Evolutionary conservation across 64 coral and sea anemone genomes (phyloP).

Genomic region (Acropora yongei): DNA sequence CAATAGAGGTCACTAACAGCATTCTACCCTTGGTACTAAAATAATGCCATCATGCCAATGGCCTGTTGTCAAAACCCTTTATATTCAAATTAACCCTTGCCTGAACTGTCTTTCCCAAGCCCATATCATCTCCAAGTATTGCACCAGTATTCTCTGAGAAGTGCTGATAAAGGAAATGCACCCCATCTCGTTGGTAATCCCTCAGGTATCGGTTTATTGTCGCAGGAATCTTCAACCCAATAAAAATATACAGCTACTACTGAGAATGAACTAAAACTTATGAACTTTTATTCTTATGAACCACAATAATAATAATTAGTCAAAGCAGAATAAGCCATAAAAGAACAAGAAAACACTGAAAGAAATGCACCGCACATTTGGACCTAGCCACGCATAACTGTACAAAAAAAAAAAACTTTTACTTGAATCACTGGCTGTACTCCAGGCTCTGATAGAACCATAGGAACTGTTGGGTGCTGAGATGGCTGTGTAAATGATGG

Average conservation of each 20-base stretch:
- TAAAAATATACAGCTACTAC: neutral
- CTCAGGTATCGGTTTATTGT: conserved; percentile 87
- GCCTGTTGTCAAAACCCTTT: no score
- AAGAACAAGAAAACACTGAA: no score
- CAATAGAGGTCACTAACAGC: no score
- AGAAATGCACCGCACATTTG: no score
- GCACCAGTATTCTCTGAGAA: conserved; percentile 79
- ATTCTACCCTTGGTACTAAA: no score
- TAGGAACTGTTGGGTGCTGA: conserved; percentile 17
- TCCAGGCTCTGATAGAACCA: conserved; percentile 70
- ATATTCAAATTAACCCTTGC: neutral
- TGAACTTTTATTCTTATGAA: neutral
- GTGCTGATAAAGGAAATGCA: conserved; percentile 78
- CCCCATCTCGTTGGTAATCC: conserved; percentile 88
- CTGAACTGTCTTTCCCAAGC: conserved; percentile 94
- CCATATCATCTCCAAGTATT: conserved; percentile 97
- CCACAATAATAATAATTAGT: no score
- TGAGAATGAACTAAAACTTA: neutral
- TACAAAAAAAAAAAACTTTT: neutral
- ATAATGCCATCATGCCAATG: no score
- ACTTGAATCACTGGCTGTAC: conserved; percentile 67
- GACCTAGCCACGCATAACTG: no score
- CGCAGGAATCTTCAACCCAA: conserved; percentile 65
- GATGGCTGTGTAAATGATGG: conserved; percentile 70
- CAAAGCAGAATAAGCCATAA: no score